Conservation (phyloP, 2,113 vertebrate genomes). For the Taxidea taxus region DNA sequence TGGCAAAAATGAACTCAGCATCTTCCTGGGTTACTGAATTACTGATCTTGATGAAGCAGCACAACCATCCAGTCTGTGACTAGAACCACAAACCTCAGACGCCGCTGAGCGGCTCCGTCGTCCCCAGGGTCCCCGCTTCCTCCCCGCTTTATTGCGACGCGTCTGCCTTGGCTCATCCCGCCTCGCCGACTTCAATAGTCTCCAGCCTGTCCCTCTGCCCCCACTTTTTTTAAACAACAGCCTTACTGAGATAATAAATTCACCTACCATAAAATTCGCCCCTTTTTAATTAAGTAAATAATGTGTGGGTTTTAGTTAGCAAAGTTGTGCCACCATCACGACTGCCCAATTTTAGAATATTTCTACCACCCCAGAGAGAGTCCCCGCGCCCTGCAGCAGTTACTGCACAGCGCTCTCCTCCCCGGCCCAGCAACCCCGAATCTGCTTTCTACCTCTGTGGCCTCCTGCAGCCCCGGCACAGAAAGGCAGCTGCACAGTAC, state of each 20-base stretch:
- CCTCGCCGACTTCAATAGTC: background rate
- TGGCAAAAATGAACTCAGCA: background rate
- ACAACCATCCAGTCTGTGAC: background rate
- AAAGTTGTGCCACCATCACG: background rate
- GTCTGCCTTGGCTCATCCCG: background rate
- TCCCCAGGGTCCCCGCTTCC: background rate
- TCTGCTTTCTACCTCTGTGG: background rate
- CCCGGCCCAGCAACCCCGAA: background rate
- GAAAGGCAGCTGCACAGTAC: background rate
- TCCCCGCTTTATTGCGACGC: background rate
- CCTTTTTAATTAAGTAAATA: background rate
- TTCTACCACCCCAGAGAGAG: background rate
- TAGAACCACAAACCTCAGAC: background rate
- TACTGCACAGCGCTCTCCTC: background rate
- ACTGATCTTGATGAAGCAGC: background rate
- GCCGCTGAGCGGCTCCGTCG: background rate
- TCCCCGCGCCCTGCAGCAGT: background rate
- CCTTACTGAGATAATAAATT: background rate
- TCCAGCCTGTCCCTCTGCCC: background rate
- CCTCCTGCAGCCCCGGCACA: background rate
- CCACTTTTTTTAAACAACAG: background rate
- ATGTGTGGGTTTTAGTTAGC: background rate
- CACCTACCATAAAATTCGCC: background rate
- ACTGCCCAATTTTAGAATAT: background rate
- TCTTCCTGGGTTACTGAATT: background rate